Percentiles rank a stretch among this genome's conserved stretches.
Evolutionary conservation across 2,113 vertebrate genomes (phyloP).

Genomic region (Albula glossodonta): DNA sequence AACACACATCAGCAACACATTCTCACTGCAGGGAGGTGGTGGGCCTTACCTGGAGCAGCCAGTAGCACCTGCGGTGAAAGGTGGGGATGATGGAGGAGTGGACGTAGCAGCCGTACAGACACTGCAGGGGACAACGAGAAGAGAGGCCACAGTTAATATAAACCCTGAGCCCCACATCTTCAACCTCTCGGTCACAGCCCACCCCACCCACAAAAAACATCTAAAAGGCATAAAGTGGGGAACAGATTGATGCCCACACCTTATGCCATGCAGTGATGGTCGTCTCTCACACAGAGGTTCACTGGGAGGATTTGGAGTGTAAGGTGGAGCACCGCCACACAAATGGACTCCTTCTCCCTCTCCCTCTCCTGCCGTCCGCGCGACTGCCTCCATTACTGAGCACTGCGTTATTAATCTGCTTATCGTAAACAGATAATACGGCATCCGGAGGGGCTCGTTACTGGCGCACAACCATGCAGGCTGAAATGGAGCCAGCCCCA

Average conservation of each 20-base stretch:
- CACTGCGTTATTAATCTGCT: neutral
- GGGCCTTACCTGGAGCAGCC: conserved; percentile 82
- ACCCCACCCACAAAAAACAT: neutral
- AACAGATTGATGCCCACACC: no score
- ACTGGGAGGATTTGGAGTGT: no score
- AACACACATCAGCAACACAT: neutral
- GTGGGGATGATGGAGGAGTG: conserved; percentile 87
- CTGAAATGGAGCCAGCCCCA: neutral
- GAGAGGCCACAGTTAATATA: conserved; percentile 17
- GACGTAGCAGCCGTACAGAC: conserved; percentile 84
- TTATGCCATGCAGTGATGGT: no score
- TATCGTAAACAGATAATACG: conserved; percentile 7
- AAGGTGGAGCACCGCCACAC: neutral
- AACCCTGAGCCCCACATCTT: neutral
- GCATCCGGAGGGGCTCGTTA: neutral
- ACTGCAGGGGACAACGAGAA: conserved; percentile 65
- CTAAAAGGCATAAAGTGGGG: no score
- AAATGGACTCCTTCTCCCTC: neutral
- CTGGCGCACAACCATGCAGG: neutral
- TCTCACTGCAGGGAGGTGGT: neutral
- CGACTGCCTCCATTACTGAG: neutral
- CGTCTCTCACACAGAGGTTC: neutral
- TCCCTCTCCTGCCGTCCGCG: neutral
- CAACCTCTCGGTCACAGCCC: neutral
- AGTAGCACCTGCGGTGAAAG: conserved; percentile 87